Evolutionary conservation across 2,888 invertebrate species (phyloP), one percentile per base, ranked within the genome.

Genomic region (Amblyteles armatorius): DNA sequence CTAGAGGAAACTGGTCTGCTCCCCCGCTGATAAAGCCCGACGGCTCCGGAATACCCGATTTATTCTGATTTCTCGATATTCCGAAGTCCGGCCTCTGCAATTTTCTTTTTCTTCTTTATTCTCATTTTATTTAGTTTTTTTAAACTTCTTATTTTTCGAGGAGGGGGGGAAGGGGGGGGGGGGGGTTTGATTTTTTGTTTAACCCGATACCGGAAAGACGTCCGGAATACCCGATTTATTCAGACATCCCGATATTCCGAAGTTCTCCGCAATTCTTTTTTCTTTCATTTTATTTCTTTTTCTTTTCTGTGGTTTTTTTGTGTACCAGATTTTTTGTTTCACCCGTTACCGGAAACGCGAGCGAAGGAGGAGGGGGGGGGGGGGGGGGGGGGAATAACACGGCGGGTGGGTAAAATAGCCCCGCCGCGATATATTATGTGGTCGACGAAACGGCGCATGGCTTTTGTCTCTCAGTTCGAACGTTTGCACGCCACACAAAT

Each of bases 401-500:
- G 16, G 63, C 22, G 22, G 22, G 22, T 4, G 16, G 44, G 44
- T 4, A 48, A 48, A 48, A 57, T 22, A 33, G 29, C 29, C 29
- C 63, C 16, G 29, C 0, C 9, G n/a, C 65, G 48, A 71, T 63
- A 63, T 63, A 33, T 67, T 80, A 22, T 68, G 74, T 13, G 69
- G 73, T 74, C 36, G 52, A 19, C 29, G 52, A 33, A 68, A 22
- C 65, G 33, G 19, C 50, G 52, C 72, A 48, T 83, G 73, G 68
- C 73, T 74, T 81, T 65, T 52, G 3, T 26, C 77, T 52, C 69
- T 52, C 22, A 7, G 74, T 50, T 74, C 22, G 36, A 81, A 81
- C 73, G 79, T 67, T 84, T 72, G 29, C 52, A 68, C 78, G 50
- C 52, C 40, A 82, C 73, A 82, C 72, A 82, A 82, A 82, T 84